Evolutionary conservation across 1,140 invertebrate genomes (phyloP).

Genomic region (Babylonia areolata): DNA sequence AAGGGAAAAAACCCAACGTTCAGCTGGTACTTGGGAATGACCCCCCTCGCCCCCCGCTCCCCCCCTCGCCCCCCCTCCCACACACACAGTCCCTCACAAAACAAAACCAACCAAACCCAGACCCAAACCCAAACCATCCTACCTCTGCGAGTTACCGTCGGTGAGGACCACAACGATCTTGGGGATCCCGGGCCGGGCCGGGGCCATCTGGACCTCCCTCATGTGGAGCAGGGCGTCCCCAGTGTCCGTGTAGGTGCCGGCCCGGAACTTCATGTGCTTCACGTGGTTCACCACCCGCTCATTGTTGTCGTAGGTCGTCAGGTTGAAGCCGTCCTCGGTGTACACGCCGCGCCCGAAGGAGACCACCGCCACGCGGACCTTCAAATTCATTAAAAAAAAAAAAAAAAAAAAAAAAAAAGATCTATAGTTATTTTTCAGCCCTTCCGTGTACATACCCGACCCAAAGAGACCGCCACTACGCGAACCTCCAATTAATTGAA

Average conservation of each 20-base stretch:
- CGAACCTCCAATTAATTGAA: too few species aligned
- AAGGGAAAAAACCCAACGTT: too few species aligned
- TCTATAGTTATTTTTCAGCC: too few species aligned
- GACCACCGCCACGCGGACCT: slow-evolving; percentile 33
- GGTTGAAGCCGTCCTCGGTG: slow-evolving; percentile 35
- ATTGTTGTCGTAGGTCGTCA: slow-evolving; percentile 38
- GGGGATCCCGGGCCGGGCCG: not conserved
- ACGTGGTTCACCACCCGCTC: slow-evolving; percentile 33
- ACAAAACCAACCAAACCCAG: too few species aligned
- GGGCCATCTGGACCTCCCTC: slow-evolving; percentile 32
- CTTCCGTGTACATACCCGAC: too few species aligned
- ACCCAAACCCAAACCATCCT: too few species aligned
- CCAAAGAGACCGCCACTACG: too few species aligned
- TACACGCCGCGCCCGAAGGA: slow-evolving; percentile 40
- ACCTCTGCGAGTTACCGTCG: slow-evolving; percentile 48
- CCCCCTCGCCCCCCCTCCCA: too few species aligned
- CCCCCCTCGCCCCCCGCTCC: too few species aligned
- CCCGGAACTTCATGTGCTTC: slow-evolving; percentile 23
- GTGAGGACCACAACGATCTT: slow-evolving; percentile 46
- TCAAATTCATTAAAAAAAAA: slow-evolving; percentile 27
- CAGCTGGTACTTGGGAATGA: too few species aligned
- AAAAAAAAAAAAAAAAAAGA: not conserved
- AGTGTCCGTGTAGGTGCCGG: slow-evolving; percentile 29
- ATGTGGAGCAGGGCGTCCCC: slow-evolving; percentile 37
- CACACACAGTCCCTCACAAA: too few species aligned